Percentiles rank a stretch among this genome's conserved stretches.
Conservation (phyloP, 2,797 vertebrate genomes). For the Chlorospingus semifuscus region DNA sequence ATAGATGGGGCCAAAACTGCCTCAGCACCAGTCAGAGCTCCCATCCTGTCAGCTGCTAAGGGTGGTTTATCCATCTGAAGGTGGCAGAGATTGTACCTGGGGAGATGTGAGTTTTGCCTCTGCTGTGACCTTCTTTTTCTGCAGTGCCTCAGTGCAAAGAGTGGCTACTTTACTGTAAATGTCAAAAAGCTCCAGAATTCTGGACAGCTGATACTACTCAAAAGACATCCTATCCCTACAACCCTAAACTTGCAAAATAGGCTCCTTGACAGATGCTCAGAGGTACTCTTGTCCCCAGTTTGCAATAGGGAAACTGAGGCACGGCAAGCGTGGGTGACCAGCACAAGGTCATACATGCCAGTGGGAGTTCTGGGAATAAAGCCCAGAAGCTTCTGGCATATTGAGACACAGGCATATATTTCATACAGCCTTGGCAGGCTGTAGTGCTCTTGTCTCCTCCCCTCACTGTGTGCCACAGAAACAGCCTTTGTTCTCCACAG, state of each 20-base stretch:
- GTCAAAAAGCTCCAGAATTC: neutral
- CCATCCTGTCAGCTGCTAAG: neutral
- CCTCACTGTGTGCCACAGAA: constrained; percentile 3
- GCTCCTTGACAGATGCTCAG: neutral
- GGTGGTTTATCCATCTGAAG: neutral
- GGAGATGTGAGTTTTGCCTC: neutral
- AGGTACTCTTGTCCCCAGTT: neutral
- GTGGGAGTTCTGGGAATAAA: constrained; percentile 61
- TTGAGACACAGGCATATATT: constrained; percentile 35
- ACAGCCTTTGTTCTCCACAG: constrained; percentile 46
- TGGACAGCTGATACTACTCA: neutral
- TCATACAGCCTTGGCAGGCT: constrained; percentile 32
- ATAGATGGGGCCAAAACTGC: neutral
- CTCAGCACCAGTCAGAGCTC: neutral
- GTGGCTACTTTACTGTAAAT: neutral
- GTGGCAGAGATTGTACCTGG: neutral
- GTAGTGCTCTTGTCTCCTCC: neutral
- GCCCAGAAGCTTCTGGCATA: constrained; percentile 50
- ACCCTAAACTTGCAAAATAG: neutral
- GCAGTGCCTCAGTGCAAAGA: neutral
- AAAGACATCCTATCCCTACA: neutral
- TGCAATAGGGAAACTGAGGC: constrained; percentile 39
- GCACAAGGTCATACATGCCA: constrained; percentile 37
- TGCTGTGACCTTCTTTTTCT: neutral
- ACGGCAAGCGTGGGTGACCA: constrained; percentile 37